phyloP scores from a whole-genome alignment of 2,113 vertebrate genomes.

The Aphelocoma coerulescens region DNA sequence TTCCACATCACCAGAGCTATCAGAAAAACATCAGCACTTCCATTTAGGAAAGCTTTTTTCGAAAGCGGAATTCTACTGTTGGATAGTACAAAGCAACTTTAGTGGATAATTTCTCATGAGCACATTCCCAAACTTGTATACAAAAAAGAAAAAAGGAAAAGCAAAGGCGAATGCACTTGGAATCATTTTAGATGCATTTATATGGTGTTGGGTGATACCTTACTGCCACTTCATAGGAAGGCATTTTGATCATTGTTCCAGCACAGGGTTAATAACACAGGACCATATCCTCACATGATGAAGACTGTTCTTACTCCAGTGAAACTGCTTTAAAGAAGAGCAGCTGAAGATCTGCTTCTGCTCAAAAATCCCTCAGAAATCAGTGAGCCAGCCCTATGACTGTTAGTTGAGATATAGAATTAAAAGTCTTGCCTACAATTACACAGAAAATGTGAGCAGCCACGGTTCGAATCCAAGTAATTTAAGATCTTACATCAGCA shows the following conservation, averaged over 20 bases:
- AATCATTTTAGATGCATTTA: neutral
- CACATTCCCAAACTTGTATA: neutral
- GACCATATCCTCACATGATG: neutral
- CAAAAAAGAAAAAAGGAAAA: neutral
- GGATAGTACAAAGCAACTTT: neutral
- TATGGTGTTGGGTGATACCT: neutral
- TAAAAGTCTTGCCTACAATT: neutral
- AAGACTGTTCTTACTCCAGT: neutral
- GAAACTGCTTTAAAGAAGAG: neutral
- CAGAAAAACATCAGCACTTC: neutral
- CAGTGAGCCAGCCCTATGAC: neutral
- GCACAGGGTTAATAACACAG: neutral
- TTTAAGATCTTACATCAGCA: neutral
- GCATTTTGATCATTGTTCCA: neutral
- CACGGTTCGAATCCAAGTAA: neutral
- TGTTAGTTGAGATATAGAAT: neutral
- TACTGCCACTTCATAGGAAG: neutral
- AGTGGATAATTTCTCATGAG: neutral
- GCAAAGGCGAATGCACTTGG: neutral
- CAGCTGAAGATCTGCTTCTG: neutral
- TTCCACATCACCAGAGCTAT: neutral
- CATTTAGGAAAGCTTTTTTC: neutral
- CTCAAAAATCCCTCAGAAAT: neutral
- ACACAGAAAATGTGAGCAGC: neutral
- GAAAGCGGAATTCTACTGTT: neutral